Evolutionary conservation across 2,888 invertebrate genomes (phyloP), one percentile per base, ranked within the genome.

Genomic region (Athalia circularis): DNA sequence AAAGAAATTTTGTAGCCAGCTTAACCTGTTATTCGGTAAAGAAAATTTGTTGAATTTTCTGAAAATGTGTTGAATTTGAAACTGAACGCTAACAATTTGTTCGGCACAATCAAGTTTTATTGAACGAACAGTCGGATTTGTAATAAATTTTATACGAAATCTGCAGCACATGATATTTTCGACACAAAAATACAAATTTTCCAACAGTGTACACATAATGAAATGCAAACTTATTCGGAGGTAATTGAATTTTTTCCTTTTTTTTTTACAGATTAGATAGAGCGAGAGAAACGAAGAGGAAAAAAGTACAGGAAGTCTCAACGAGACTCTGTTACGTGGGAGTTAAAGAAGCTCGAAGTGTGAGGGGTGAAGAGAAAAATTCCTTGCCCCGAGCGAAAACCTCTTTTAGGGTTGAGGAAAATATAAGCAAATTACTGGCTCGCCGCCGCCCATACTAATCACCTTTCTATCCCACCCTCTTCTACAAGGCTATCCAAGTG

Each of bases 231-330:
- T 74, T 65, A 15, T 67, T 52, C 67, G 45, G 61, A 79, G 65
- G 72, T 81, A 83, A 83, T 82, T 82, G 76, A 83, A 81, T 82
- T 72, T 80, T 80, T 79, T 76, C 72, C 80, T 59, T 67, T 83
- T 67, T 82, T 78, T 83, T 70, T 83, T 83, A 9, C 83, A 83
- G 83, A 82, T 82, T 80, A 79, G 64, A 78, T 62, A 59, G 57
- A 75, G 13, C 57, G 45, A 48, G 43, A 47, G 59, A 77, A 57
- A 15, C 57, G 47, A 59, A 47, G 43, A 61, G 47, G 59, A 9
- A 61, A 47, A 29, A 29, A 29, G 29, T 29, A 29, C 29, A 29
- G 29, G 29, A 29, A 29, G 29, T 29, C 29, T 29, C 29, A 29
- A 29, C 29, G 29, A 29, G 29, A 29, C 29, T 29, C 29, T 29